Evolutionary conservation across 2,797 vertebrate genomes (phyloP), one percentile per base, ranked within the genome.

Genomic region (Chaunax sp.): DNA sequence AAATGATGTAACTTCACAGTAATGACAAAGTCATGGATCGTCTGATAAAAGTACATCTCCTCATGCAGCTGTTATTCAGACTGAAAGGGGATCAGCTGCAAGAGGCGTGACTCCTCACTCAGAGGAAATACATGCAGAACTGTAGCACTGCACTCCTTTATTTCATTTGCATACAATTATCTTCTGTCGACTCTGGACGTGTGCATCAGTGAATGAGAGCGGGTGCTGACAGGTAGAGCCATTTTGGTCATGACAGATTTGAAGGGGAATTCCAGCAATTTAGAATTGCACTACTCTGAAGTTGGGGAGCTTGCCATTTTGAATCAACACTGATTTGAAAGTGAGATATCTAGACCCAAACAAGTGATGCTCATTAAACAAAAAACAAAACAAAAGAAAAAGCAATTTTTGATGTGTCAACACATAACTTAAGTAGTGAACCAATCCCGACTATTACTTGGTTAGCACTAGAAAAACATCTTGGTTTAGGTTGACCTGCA

Each of bases 21-120:
- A 65, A 85, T 69, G 72, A 38, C 57, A 52, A 64, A 63, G 49
- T 52, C 65, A 23, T 68, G 70, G 87, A 61, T 30, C 49, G 62
- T 44, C 63, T 0, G 16, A 78, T 68, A 69, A 67, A 85, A 53
- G 56, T 37, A 41, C 16, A 72, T 77, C 68, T 64, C 65, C 53
- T 41, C 33, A 51, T 55, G 47, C 38, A 54, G 51, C 76, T 64
- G 67, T 72, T 69, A 72, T 56, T 77, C 66, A 72, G 33, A 68
- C 35, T 59, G 40, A 72, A 74, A 59, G 33, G 28, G 41, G 28
- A 20, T 54, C 44, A 60, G 15, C 20, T 65, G 38, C 67, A n/a
- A 63, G 63, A 56, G 50, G 33, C 55, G 33, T 16, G 7, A 59
- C 2, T 18, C 2, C 30, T 79, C 38, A 56, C 59, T 67, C 23